phyloP scores from a whole-genome alignment of 2,888 invertebrate species.

The Mystacides longicornis region DNA sequence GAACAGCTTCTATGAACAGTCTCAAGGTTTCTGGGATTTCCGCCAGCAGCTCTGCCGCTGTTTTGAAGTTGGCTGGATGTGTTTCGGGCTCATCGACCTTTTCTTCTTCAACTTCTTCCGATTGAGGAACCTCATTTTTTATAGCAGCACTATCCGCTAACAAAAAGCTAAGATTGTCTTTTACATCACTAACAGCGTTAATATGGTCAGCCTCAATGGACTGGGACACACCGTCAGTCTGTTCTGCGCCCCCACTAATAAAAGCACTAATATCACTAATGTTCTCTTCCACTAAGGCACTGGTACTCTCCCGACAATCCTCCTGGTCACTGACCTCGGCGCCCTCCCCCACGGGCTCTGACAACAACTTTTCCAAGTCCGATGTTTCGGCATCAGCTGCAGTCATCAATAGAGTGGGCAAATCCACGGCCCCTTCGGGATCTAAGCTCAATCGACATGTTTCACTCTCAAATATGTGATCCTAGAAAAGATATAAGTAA shows the following conservation, averaged over 20 bases:
- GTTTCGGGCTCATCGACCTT: neutral
- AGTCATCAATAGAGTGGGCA: neutral
- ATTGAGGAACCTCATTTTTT: too few relatives aligned
- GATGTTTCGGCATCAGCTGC: neutral
- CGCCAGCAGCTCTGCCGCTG: constrained; percentile 13
- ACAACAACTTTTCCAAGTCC: neutral
- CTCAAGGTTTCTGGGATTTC: constrained; percentile 14
- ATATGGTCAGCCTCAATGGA: too few relatives aligned
- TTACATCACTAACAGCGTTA: too few relatives aligned
- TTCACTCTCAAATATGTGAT: constrained; percentile 15
- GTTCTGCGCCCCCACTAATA: too few relatives aligned
- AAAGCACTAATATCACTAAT: too few relatives aligned
- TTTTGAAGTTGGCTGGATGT: neutral
- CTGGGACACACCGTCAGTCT: too few relatives aligned
- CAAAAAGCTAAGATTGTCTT: too few relatives aligned
- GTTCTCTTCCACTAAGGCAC: too few relatives aligned
- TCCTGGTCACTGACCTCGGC: constrained; percentile 2
- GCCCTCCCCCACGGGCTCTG: neutral
- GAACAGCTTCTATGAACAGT: constrained; percentile 13
- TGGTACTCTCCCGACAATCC: constrained; percentile 4
- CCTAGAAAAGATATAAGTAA: constrained; percentile 13
- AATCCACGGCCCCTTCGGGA: neutral
- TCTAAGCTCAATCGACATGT: constrained; percentile 13
- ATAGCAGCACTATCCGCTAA: too few relatives aligned
- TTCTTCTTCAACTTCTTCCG: too few relatives aligned